Percentiles rank a stretch among this genome's conserved stretches.
Evolutionary conservation across 2,888 invertebrate genomes (phyloP).

Genomic region (Mesorhabditis sp.): DNA sequence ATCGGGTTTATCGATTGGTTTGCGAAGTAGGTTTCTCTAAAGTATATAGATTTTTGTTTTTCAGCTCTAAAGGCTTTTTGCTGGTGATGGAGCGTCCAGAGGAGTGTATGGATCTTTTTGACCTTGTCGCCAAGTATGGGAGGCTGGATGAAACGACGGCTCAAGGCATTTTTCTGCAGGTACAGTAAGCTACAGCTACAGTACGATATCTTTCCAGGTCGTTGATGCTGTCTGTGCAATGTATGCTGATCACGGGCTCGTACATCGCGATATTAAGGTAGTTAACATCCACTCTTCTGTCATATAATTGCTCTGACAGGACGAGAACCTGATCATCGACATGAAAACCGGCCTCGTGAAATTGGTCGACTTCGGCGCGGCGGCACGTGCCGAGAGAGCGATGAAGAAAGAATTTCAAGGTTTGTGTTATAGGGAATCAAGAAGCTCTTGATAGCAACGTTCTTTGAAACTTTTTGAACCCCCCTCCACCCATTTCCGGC

Average conservation of each 20-base stretch:
- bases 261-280: constrained; percentile 53
- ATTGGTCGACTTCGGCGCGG: constrained; percentile 52
- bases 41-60: constrained; percentile 13
- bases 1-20: constrained; percentile 52
- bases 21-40: constrained; percentile 35
- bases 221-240: constrained; percentile 47
- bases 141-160: constrained; percentile 47
- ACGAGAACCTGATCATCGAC: constrained; percentile 52
- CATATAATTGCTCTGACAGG: constrained; percentile 21
- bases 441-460: too few species aligned
- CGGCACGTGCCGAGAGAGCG: constrained; percentile 43
- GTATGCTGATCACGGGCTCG: constrained; percentile 44
- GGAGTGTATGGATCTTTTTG: constrained; percentile 51
- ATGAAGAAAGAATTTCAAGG: constrained; percentile 50
- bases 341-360: constrained; percentile 51
- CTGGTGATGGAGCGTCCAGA: constrained; percentile 51
- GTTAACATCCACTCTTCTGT: not conserved
- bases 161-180: constrained; percentile 44
- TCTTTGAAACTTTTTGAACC: too few species aligned
- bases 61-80: constrained; percentile 50
- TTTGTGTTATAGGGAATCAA: constrained; percentile 9
- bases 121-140: constrained; percentile 48
- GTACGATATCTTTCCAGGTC: constrained; percentile 19
- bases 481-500: too few species aligned
- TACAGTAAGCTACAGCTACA: constrained; percentile 8